phyloP scores from a whole-genome alignment of 2,113 vertebrate species.

The Callipepla squamata region DNA sequence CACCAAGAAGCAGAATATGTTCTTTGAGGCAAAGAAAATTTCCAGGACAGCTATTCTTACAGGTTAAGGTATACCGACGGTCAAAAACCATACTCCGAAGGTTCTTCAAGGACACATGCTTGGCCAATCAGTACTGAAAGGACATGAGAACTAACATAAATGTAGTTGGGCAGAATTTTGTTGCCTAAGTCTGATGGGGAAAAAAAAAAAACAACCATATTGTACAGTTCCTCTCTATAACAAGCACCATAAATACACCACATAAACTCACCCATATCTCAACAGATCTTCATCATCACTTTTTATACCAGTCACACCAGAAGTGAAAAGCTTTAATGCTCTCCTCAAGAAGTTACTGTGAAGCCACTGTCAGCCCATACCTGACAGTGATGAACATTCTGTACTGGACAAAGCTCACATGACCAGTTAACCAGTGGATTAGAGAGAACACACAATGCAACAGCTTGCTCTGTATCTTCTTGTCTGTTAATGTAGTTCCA shows the following conservation, averaged over 20 bases:
- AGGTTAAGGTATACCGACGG: not conserved
- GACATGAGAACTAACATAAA: not conserved
- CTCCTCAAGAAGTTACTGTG: not conserved
- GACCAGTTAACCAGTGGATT: not conserved
- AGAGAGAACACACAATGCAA: not conserved
- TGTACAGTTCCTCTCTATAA: not conserved
- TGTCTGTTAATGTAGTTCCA: not conserved
- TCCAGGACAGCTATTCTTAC: not conserved
- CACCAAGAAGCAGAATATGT: not conserved
- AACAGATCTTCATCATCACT: not conserved
- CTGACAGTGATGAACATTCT: not conserved
- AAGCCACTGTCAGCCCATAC: not conserved
- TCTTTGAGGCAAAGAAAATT: not conserved
- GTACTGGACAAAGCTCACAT: not conserved
- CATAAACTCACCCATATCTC: not conserved
- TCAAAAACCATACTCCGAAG: not conserved
- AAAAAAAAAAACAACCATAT: not conserved
- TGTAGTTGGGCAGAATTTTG: not conserved
- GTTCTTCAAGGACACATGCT: not conserved
- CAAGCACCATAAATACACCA: not conserved
- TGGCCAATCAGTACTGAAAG: not conserved
- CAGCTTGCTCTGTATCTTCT: no score
- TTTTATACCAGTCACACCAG: not conserved
- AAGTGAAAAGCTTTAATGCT: not conserved
- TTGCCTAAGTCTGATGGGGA: not conserved